phyloP scores from a whole-genome alignment of 2,113 vertebrate species.

The Leptosomus discolor region DNA sequence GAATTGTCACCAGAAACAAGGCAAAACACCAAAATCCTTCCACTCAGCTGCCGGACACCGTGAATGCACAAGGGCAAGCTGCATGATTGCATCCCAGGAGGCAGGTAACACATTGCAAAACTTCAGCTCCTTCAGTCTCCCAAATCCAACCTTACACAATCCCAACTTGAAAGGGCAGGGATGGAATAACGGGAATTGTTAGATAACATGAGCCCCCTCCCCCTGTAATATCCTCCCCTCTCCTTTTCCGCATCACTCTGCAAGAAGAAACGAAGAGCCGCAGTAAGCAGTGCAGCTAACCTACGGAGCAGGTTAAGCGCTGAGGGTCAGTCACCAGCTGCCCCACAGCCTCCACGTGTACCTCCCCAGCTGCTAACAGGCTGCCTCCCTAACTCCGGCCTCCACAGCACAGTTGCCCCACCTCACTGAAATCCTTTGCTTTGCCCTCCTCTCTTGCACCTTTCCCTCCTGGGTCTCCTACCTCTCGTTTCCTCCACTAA shows the following conservation, averaged over 20 bases:
- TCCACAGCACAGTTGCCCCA: background rate
- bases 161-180: background rate
- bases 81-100: fast-evolving
- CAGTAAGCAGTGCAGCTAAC: background rate
- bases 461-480: background rate
- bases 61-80: background rate
- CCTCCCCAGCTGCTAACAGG: background rate
- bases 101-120: background rate
- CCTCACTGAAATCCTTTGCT: fast-evolving
- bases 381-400: background rate
- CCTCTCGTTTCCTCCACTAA: background rate
- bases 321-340: fast-evolving
- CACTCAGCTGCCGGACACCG: background rate
- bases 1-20: background rate
- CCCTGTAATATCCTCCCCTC: background rate
- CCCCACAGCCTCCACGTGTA: too few relatives aligned
- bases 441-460: too few relatives aligned
- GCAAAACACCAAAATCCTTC: background rate
- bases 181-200: background rate
- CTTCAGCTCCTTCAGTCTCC: background rate
- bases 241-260: background rate
- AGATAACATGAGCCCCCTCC: fast-evolving
- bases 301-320: background rate
- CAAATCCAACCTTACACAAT: background rate
- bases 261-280: too few relatives aligned